phyloP scores from a whole-genome alignment of 1,140 invertebrate genomes.

The Hyles vespertilio region DNA sequence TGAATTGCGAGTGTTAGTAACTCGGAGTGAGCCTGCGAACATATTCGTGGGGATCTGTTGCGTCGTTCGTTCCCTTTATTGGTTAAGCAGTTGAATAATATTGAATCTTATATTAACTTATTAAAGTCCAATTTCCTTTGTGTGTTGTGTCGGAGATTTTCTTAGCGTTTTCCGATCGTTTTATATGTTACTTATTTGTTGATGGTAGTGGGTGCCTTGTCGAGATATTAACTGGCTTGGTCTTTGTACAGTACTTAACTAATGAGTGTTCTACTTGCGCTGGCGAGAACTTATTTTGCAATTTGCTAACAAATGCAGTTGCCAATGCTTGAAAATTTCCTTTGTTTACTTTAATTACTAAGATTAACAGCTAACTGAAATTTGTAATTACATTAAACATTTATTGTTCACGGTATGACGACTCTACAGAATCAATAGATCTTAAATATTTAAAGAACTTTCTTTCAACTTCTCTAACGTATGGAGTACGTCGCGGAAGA shows the following conservation, averaged over 20 bases:
- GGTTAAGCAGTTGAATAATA: constrained; percentile 43
- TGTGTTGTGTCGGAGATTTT: constrained; percentile 29
- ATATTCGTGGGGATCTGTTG: constrained; percentile 71
- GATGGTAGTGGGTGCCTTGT: constrained; percentile 32
- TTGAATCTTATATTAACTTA: constrained; percentile 42
- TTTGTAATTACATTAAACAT: no score
- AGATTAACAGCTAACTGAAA: no score
- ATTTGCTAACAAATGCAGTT: no score
- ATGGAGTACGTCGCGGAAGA: no score
- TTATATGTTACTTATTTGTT: constrained; percentile 51
- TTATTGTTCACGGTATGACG: no score
- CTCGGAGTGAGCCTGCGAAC: constrained; percentile 70
- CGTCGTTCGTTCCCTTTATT: constrained; percentile 61
- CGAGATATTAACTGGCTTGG: constrained; percentile 27
- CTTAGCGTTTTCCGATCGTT: constrained; percentile 40
- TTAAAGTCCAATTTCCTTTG: constrained; percentile 48
- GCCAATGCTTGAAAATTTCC: no score
- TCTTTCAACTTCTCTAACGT: no score
- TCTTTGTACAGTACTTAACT: constrained; percentile 18
- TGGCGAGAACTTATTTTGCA: no score
- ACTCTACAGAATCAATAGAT: no score
- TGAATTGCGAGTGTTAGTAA: constrained; percentile 74
- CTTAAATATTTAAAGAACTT: no score
- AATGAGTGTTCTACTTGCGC: constrained; percentile 15
- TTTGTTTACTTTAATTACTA: no score